These are phyloP conservation scores for Liasis olivaceus DNA, from an alignment of 2,797 vertebrate species.

Conservation along the genomic window DNA sequence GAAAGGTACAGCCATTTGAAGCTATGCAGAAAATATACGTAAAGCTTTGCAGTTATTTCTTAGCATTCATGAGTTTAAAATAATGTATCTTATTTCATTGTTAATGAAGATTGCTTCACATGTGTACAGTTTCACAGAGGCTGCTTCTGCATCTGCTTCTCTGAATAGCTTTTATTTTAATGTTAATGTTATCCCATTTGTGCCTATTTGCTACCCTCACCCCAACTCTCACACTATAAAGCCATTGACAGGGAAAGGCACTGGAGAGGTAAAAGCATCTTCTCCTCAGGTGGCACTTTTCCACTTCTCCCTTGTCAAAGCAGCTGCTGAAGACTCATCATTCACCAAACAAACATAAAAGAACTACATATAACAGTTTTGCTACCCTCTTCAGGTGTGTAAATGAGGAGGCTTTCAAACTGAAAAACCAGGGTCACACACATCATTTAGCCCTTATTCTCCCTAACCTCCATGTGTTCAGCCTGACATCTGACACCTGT, in stretches of 20 bases:
- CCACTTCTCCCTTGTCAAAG: not conserved
- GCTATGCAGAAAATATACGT: constrained; percentile 2
- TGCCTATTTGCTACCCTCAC: not conserved
- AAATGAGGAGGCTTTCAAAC: not conserved
- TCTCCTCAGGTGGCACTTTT: not conserved
- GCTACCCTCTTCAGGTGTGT: not conserved
- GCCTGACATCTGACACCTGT: not conserved
- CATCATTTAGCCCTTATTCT: not conserved
- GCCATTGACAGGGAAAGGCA: not conserved
- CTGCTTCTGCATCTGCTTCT: constrained; percentile 50
- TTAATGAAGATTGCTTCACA: not conserved
- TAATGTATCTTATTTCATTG: constrained; percentile 9
- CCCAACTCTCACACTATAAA: not conserved
- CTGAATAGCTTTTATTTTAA: not conserved
- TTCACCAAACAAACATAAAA: not conserved
- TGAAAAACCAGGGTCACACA: not conserved
- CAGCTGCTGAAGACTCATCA: not conserved
- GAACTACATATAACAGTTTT: not conserved
- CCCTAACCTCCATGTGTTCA: not conserved
- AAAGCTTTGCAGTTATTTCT: not conserved
- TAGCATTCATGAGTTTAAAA: constrained; percentile 20
- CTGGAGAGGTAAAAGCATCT: not conserved
- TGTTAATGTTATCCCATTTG: not conserved
- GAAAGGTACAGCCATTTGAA: constrained; percentile 29
- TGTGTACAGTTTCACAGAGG: not conserved